These are phyloP conservation scores for Vulpes vulpes DNA, from an alignment of 2,113 vertebrate genomes.

Conservation along the genomic window DNA sequence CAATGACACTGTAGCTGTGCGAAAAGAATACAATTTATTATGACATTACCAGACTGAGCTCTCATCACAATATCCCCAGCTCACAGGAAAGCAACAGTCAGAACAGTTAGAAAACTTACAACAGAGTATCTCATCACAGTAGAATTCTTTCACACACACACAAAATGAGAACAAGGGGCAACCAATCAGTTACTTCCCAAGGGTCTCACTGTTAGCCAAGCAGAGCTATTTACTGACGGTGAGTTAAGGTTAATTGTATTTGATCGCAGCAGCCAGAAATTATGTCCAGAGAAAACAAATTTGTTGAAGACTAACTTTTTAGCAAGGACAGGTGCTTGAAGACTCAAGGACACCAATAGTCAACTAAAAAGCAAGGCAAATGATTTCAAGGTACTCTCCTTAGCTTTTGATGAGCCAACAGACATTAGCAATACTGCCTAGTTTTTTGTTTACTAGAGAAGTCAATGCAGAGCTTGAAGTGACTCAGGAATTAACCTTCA, in stretches of 20 bases:
- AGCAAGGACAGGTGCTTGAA: neutral
- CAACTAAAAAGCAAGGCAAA: slow-evolving; percentile 20
- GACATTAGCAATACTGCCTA: neutral
- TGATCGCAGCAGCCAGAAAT: neutral
- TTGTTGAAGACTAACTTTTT: neutral
- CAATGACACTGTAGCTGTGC: neutral
- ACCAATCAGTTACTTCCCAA: neutral
- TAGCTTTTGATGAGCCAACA: neutral
- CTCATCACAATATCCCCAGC: slow-evolving; percentile 6
- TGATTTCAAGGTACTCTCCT: neutral
- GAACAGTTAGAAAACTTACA: slow-evolving; percentile 35
- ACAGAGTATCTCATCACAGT: neutral
- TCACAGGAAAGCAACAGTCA: slow-evolving; percentile 38
- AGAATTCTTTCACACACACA: slow-evolving; percentile 34
- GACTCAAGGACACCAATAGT: neutral
- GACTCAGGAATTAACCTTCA: neutral
- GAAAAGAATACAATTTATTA: neutral
- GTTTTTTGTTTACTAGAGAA: neutral
- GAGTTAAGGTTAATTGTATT: neutral
- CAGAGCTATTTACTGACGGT: neutral
- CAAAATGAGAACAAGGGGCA: neutral
- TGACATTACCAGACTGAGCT: neutral
- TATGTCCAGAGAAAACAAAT: neutral
- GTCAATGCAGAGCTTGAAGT: neutral
- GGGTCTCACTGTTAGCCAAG: slow-evolving; percentile 21